Evolutionary conservation across 2,888 invertebrate species (phyloP), one percentile per base, ranked within the genome.

Genomic region (Yponomeuta cagnagella): DNA sequence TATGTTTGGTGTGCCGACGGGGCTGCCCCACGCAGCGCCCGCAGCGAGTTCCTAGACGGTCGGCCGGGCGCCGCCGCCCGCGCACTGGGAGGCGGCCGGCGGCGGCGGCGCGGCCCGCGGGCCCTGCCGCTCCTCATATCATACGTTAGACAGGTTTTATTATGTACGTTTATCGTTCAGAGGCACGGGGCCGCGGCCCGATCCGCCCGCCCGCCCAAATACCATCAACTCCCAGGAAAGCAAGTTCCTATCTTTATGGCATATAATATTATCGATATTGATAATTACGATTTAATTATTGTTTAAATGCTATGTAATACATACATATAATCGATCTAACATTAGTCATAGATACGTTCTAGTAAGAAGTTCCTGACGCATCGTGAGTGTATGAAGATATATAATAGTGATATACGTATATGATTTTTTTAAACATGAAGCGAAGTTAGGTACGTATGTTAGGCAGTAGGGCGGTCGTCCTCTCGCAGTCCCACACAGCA

Each of bases 211-310:
- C 81, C 76, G 85, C 76, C 85, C 80, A 80, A 83, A 79, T 86
- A 89, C 81, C 92, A 92, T 91, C 92, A 86, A 88, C 90, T 90
- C 93, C 92, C 92, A 92, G 93, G 89, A 91, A 92, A 93, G 90
- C 92, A 93, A 93, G 93, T 93, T 93, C 93, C 93, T 93, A 93
- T 93, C 92, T 93, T 92, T 92, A 93, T 93, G 92, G 92, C 92
- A 93, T 93, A 93, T 93, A 93, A 92, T 92, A 92, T 92, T 92
- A 92, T 92, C 92, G 91, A 91, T 92, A 93, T 91, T 92, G 92
- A 91, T 93, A 92, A 92, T 92, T 93, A 93, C 92, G 91, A 90
- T 92, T 92, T 92, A 92, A 92, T 92, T 91, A 92, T 92, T 92
- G 93, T 93, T 93, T 92, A 92, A 92, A 58, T 92, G 92, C 92